phyloP scores from a whole-genome alignment of 2,797 vertebrate genomes.

The Protosalanx chinensis region DNA sequence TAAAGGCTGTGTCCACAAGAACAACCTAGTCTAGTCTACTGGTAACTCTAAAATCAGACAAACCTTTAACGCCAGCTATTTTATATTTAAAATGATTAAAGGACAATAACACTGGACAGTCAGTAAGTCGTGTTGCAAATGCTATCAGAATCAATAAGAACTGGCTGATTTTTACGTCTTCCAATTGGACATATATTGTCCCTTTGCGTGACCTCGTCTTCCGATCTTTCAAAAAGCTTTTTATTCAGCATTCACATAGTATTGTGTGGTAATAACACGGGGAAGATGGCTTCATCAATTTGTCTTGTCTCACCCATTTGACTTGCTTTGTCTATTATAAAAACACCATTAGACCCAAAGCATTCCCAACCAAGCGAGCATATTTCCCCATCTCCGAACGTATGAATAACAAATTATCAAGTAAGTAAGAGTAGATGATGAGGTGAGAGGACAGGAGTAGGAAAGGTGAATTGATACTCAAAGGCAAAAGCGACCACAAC shows the following conservation, averaged over 20 bases:
- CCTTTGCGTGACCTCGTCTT: conserved; percentile 26
- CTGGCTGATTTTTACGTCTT: background rate
- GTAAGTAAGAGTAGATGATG: background rate
- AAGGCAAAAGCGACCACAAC: conserved; percentile 63
- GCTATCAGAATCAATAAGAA: background rate
- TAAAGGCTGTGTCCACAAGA: conserved; percentile 23
- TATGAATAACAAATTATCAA: background rate
- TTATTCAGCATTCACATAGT: conserved; percentile 54
- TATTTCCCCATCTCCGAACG: conserved; percentile 61
- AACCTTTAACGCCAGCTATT: too few relatives aligned
- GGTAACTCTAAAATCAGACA: background rate
- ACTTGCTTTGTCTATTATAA: conserved; percentile 65
- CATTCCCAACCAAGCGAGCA: conserved; percentile 62
- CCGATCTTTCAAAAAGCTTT: conserved; percentile 38
- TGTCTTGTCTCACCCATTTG: conserved; percentile 60
- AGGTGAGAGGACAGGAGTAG: conserved; percentile 11
- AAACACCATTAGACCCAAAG: conserved; percentile 63
- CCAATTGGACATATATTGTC: background rate
- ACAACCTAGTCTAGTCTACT: background rate
- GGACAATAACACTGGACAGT: too few relatives aligned
- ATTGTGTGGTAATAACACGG: conserved; percentile 48
- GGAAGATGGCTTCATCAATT: conserved; percentile 55
- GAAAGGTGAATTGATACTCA: conserved; percentile 61
- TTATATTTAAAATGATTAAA: background rate
- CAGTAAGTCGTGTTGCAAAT: background rate